Evolutionary conservation across 2,797 vertebrate species (phyloP), one percentile per base, ranked within the genome.

Genomic region (Mallotus villosus): DNA sequence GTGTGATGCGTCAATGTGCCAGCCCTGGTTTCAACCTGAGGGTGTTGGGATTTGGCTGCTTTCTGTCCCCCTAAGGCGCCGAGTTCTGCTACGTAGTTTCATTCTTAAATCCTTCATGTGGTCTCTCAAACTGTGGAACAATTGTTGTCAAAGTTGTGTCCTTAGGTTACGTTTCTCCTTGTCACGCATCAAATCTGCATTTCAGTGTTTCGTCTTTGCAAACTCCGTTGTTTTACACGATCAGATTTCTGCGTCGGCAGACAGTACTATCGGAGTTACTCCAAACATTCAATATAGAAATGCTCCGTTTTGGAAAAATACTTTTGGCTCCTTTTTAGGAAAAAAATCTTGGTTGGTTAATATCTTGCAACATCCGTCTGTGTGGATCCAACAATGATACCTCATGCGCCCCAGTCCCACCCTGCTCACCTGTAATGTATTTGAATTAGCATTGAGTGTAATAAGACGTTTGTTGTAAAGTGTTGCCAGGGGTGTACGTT

Each of bases 381-480:
- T 63, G n/a, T 32, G n/a, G 53, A 63, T 66, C 63, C 22, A 51
- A 70, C 68, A 63, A 61, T 68, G 57, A 74, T 63, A 76, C 63
- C 68, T 71, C 71, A 68, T 66, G 53, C 37, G n/a, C 67, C 66
- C 63, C 64, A 71, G 61, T 67, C n/a, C 59, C 64, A 77, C 61
- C 63, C 29, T 68, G 67, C 29, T 71, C 73, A 77, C 74, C 53
- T 71, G 74, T 82, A 70, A 77, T 80, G 76, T 80, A 68, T 62
- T 71, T 78, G 63, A 70, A 75, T 74, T 84, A 82, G 74, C 72
- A 72, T 63, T 81, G 63, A 70, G 67, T 79, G 78, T 82, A 72
- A 71, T 65, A 68, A 80, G 49, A 76, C 70, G 70, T 69, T 69
- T 68, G 80, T 73, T 82, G 74, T 78, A 74, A 71, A 74, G 80